Conservation (phyloP, 1,140 invertebrate genomes). For the Drosophila burlai region DNA sequence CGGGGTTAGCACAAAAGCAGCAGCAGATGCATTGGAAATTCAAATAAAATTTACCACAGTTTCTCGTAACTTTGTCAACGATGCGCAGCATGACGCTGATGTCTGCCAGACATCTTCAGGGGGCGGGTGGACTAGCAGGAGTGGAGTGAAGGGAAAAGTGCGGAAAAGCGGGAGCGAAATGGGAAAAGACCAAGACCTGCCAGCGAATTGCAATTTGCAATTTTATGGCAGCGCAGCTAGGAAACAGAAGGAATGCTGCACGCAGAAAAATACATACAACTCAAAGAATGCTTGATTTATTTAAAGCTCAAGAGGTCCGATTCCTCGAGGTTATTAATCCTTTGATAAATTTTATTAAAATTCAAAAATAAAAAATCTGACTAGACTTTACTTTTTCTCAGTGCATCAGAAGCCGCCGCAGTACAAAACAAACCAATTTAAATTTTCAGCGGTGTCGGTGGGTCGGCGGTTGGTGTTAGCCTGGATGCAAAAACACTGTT, state of each 20-base stretch:
- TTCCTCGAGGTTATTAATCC: neutral
- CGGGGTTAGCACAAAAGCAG: conserved; percentile 15
- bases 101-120: conserved; percentile 42
- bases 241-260: conserved; percentile 46
- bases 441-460: conserved; percentile 68
- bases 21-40: conserved; percentile 77
- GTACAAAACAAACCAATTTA: conserved; percentile 83
- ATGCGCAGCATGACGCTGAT: conserved; percentile 74
- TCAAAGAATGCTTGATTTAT: neutral
- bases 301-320: neutral
- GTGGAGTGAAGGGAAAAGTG: neutral
- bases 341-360: neutral
- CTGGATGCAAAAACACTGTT: conserved; percentile 46
- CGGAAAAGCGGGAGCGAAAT: conserved; percentile 28
- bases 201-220: conserved; percentile 82
- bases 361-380: too few relatives aligned
- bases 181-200: conserved; percentile 65
- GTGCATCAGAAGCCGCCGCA: conserved; percentile 58
- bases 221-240: conserved; percentile 74
- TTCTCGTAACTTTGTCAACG: conserved; percentile 82
- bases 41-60: conserved; percentile 83
- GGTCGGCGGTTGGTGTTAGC: conserved; percentile 27
- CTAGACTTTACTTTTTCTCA: neutral
- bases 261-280: neutral
- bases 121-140: neutral